Percentiles rank a stretch among this genome's conserved stretches.
phyloP scores from a whole-genome alignment of 2,888 invertebrate genomes.

The Cistogaster globosa region DNA sequence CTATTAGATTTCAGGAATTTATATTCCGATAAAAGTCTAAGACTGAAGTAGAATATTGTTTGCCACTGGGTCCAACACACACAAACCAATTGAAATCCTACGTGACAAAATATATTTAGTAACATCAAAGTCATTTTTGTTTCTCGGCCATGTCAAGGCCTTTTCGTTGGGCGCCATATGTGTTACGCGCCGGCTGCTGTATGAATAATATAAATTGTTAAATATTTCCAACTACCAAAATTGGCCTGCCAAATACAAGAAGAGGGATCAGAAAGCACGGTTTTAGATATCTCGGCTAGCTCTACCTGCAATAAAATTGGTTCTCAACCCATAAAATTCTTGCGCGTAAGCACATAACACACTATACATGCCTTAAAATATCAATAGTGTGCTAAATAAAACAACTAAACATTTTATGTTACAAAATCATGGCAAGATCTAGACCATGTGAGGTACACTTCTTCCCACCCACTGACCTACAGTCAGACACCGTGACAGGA shows the following conservation, averaged over 20 bases:
- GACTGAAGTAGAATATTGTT: constrained; percentile 13
- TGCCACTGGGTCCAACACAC: not conserved
- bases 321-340: not conserved
- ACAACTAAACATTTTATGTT: not conserved
- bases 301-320: no score
- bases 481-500: constrained; percentile 1
- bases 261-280: no score
- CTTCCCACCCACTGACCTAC: not conserved
- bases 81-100: not conserved
- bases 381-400: not conserved
- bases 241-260: no score
- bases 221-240: no score
- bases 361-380: not conserved
- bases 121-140: no score
- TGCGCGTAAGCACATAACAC: constrained; percentile 5
- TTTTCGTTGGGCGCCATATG: constrained; percentile 5
- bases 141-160: not conserved
- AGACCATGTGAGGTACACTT: not conserved
- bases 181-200: not conserved
- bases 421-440: not conserved
- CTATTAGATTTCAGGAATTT: constrained; percentile 7
- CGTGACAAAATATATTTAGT: no score
- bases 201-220: no score
- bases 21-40: constrained; percentile 3
- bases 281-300: no score